Percentiles rank a stretch among this genome's conserved stretches.
phyloP scores from a whole-genome alignment of 2,888 invertebrate genomes.

The Brenthis daphne region DNA sequence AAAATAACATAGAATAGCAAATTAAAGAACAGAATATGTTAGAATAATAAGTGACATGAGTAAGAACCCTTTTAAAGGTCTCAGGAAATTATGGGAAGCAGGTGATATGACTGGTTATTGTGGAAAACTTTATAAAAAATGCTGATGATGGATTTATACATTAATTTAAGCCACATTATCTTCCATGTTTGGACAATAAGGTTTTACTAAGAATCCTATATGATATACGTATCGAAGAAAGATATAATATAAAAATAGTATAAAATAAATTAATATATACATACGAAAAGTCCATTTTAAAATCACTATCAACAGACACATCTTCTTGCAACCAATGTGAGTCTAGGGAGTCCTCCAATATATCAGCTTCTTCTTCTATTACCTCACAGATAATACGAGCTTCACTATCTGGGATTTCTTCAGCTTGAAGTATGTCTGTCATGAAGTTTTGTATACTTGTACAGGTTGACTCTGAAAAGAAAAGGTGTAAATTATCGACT shows the following conservation, averaged over 20 bases:
- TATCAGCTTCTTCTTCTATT: slow-evolving; percentile 69
- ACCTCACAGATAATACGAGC: slow-evolving; percentile 67
- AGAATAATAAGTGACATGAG: too few relatives aligned
- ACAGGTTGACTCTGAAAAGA: slow-evolving; percentile 68
- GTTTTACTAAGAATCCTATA: too few relatives aligned
- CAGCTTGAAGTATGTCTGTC: slow-evolving; percentile 64
- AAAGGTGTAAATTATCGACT: not conserved
- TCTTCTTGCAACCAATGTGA: slow-evolving; percentile 75
- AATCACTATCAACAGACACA: slow-evolving; percentile 59
- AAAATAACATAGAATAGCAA: too few relatives aligned
- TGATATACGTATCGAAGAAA: too few relatives aligned
- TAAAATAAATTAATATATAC: not conserved
- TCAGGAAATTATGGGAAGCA: too few relatives aligned
- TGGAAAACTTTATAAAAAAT: too few relatives aligned
- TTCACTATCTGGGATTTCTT: slow-evolving; percentile 66
- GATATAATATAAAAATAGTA: not conserved
- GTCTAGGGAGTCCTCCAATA: slow-evolving; percentile 70
- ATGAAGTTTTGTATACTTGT: slow-evolving; percentile 76
- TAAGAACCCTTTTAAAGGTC: too few relatives aligned
- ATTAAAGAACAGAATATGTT: too few relatives aligned
- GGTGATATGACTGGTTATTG: too few relatives aligned
- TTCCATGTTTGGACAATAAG: too few relatives aligned
- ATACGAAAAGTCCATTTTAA: slow-evolving; percentile 62
- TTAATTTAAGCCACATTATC: too few relatives aligned
- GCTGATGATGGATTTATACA: too few relatives aligned